Percentiles rank a stretch among this genome's conserved stretches.
phyloP scores from a whole-genome alignment of 2,113 vertebrate genomes.

The Dissostichus mawsoni region DNA sequence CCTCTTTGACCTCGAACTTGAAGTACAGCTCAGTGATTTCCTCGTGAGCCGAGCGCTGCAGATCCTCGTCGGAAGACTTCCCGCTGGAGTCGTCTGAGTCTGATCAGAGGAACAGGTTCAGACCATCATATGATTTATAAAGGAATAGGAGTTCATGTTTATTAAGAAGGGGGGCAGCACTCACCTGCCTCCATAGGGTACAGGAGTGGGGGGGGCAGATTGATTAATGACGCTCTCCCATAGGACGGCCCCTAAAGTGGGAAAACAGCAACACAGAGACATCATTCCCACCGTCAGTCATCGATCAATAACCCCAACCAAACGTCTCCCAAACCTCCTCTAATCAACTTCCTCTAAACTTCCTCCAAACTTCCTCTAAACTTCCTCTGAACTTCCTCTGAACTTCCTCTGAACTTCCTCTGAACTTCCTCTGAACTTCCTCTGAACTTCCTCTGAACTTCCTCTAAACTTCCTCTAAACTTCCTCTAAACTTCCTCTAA shows the following conservation, averaged over 20 bases:
- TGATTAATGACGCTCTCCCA: slow-evolving; percentile 60
- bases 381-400: too few relatives aligned
- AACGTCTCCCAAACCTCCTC: background rate
- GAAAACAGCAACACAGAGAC: background rate
- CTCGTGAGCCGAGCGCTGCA: slow-evolving; percentile 70
- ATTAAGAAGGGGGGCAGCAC: background rate
- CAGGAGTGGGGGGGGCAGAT: slow-evolving; percentile 79
- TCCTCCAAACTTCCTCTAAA: too few relatives aligned
- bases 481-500: too few relatives aligned
- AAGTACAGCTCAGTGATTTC: slow-evolving; percentile 91
- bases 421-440: too few relatives aligned
- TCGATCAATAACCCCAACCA: background rate
- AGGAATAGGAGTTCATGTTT: too few relatives aligned
- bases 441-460: too few relatives aligned
- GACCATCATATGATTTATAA: too few relatives aligned
- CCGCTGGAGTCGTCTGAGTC: slow-evolving; percentile 81
- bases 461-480: too few relatives aligned
- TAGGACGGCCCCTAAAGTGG: slow-evolving; percentile 73
- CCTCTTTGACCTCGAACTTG: slow-evolving; percentile 95
- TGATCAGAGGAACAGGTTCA: slow-evolving; percentile 26
- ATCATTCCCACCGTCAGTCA: background rate
- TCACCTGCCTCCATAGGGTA: slow-evolving; percentile 87
- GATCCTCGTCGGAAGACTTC: slow-evolving; percentile 71
- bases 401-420: too few relatives aligned
- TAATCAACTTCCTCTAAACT: too few relatives aligned